Conservation (phyloP, 1,140 invertebrate species). For the Hydropsyche tenuis region DNA sequence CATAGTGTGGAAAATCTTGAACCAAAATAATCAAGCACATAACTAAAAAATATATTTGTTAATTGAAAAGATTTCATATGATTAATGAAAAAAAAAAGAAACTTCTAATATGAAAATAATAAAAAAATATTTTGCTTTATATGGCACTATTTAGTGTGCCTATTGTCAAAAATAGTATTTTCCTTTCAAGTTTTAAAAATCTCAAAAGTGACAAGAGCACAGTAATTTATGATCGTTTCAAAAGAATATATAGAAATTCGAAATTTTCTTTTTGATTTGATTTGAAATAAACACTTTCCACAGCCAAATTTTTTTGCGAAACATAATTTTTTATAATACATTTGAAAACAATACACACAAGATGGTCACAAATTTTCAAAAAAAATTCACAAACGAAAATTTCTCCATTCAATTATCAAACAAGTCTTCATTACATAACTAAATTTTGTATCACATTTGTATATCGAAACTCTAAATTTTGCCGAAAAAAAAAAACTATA, state of each 20-base stretch:
- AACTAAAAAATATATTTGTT: too few species aligned
- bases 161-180: conserved; percentile 11
- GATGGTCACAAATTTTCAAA: conserved; percentile 15
- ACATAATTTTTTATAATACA: not conserved
- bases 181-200: not conserved
- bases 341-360: conserved; percentile 7
- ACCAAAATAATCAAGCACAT: too few species aligned
- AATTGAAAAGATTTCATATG: too few species aligned
- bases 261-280: not conserved
- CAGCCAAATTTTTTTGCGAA: conserved; percentile 2
- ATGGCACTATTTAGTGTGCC: not conserved
- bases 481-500: not conserved
- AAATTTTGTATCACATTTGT: conserved; percentile 18
- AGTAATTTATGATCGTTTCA: too few species aligned
- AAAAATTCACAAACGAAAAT: not conserved
- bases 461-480: conserved; percentile 13
- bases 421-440: not conserved
- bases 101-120: too few species aligned
- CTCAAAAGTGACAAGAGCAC: too few species aligned
- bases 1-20: too few species aligned
- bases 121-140: too few species aligned
- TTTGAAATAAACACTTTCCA: conserved; percentile 18
- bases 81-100: too few species aligned
- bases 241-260: too few species aligned
- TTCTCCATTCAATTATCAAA: not conserved